Base-by-base conservation (phyloP, 2,113 vertebrate species). In the Buteo buteo region DNA sequence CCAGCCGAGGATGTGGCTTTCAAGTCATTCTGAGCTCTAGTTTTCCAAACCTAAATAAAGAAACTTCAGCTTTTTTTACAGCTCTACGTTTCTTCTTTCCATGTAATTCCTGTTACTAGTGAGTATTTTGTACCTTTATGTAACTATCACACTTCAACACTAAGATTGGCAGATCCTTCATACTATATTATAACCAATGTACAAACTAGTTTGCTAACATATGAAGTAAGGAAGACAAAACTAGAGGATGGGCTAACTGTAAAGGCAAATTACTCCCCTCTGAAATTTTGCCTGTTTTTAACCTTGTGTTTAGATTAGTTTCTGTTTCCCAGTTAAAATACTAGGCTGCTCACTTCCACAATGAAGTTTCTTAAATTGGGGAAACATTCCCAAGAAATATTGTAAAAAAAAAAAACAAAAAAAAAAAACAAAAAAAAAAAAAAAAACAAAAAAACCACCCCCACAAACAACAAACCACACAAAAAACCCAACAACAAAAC, bases 1-100 rank as follows among this genome's bases (percentile, higher is more conserved):
- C 76, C 77, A 94, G 45, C 21, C 54, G 26, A 91, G 83, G 86
- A 94, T 93, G 93, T 91, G 91, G 73, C 86, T 95, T 93, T 87
- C 31, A 40, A 81, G 36, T 52, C 22, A 29, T 76, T 59, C 80
- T 49, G 49, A 74, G 57, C 21, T 65, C 54, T 32, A 61, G 31
- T 55, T 93, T 94, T 89, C 70, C 71, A 77, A 73, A 90, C 21
- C n/a, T 65, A 84, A 93, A 57, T 49, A 88, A 90, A 82, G 45
- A 82, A 82, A 89, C 10, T 44, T 66, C 22, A 84, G 54, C 70
- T 80, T 96, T 89, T 89, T 42, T 74, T 89, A 61, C 49, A 77
- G 70, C 55, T 66, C 54, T 54, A 16, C 3, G 22, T 76, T 88
- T 82, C 62, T 76, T 82, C 45, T 84, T 77, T 44, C 36, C 70